These are phyloP conservation scores for Scortum barcoo DNA, from an alignment of 2,113 vertebrate species.

Conservation along the genomic window DNA sequence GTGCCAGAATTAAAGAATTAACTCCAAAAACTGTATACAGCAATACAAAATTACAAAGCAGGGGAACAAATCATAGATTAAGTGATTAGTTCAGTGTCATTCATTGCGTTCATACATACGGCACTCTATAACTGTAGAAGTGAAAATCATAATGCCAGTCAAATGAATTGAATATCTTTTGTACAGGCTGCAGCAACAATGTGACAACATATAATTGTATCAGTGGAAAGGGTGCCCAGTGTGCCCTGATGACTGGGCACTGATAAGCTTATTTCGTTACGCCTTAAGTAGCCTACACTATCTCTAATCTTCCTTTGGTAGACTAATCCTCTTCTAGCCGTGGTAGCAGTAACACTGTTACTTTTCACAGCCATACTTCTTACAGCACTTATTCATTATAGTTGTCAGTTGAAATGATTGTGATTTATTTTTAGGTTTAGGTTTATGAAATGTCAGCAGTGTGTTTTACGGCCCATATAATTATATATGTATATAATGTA, in stretches of 20 bases:
- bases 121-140: neutral
- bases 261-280: constrained; percentile 37
- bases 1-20: neutral
- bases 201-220: neutral
- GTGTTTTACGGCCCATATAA: neutral
- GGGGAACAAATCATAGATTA: neutral
- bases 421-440: neutral
- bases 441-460: neutral
- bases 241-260: constrained; percentile 11
- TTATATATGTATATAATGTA: too few relatives aligned
- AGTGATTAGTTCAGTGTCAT: neutral
- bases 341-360: constrained; percentile 1
- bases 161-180: neutral
- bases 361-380: constrained; percentile 9
- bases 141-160: neutral
- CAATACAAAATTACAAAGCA: neutral
- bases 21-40: neutral
- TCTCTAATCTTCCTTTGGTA: constrained; percentile 46
- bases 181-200: neutral
- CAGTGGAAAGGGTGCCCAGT: constrained; percentile 13
- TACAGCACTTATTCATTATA: neutral
- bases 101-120: neutral
- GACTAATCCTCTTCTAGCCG: constrained; percentile 28
- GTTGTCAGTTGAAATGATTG: neutral
- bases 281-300: constrained; percentile 33